Evolutionary conservation across 2,797 vertebrate species (phyloP).

Genomic region (Tangara arthus): DNA sequence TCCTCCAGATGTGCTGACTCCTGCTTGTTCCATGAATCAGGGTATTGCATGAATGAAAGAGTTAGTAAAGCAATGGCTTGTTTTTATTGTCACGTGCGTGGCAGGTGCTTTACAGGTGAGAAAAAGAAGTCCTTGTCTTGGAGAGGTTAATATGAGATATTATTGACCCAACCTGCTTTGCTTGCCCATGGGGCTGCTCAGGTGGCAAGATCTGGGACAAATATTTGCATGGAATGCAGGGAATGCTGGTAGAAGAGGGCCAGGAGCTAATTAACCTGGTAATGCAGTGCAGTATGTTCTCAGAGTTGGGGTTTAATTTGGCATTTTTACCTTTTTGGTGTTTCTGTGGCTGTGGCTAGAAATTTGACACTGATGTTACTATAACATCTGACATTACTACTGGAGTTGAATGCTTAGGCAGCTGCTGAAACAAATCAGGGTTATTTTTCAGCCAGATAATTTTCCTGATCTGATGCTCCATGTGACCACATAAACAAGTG

Average conservation of each 20-base stretch:
- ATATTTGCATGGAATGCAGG: neutral
- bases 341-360: neutral
- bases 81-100: neutral
- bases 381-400: neutral
- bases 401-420: neutral
- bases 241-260: neutral
- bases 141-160: neutral
- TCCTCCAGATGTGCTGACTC: slow-evolving; percentile 35
- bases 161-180: neutral
- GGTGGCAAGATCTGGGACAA: slow-evolving; percentile 31
- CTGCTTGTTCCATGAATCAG: neutral
- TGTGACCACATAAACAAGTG: neutral
- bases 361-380: neutral
- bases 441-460: slow-evolving; percentile 34
- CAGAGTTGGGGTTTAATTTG: neutral
- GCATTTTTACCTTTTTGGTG: neutral
- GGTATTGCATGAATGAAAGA: neutral
- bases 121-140: neutral
- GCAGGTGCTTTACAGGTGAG: neutral
- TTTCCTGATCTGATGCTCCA: neutral
- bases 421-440: neutral
- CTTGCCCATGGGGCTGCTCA: neutral
- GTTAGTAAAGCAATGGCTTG: neutral
- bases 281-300: neutral
- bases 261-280: slow-evolving; percentile 35